Evolutionary conservation across 2,797 vertebrate species (phyloP).

Genomic region (Loris lydekkerianus): DNA sequence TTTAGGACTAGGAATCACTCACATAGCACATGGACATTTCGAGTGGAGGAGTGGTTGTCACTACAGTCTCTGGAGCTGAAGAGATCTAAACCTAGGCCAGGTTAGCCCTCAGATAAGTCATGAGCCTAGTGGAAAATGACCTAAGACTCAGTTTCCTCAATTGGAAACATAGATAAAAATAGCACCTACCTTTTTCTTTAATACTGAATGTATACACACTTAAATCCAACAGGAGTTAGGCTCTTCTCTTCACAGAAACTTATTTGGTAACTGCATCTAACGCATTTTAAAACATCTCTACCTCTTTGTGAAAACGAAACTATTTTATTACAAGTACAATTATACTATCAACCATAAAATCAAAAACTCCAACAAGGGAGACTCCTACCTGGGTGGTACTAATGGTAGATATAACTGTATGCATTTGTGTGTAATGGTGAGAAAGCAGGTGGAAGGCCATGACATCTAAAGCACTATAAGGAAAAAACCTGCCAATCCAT

Average conservation of each 20-base stretch:
- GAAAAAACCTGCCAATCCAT: not conserved
- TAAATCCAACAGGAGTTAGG: not conserved
- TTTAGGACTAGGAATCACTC: not conserved
- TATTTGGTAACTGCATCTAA: not conserved
- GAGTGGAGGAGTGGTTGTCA: not conserved
- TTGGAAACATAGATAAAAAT: conserved; percentile 21
- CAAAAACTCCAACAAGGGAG: not conserved
- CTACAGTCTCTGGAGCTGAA: not conserved
- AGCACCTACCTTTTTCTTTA: not conserved
- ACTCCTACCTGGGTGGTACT: not conserved
- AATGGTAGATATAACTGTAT: not conserved
- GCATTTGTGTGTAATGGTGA: not conserved
- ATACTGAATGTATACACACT: not conserved
- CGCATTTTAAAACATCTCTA: not conserved
- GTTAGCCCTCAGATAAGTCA: not conserved
- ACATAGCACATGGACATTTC: not conserved
- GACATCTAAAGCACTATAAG: not conserved
- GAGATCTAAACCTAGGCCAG: not conserved
- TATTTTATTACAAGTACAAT: not conserved
- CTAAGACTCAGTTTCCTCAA: not conserved
- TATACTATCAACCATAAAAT: not conserved
- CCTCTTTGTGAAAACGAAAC: conserved; percentile 23
- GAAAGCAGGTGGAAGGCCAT: not conserved
- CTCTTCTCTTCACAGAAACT: not conserved
- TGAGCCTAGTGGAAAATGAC: not conserved